Percentiles rank a stretch among this genome's conserved stretches.
Conservation (phyloP, 35 echinoderm and acorn worm species). For the Stichopus chloronotus region DNA sequence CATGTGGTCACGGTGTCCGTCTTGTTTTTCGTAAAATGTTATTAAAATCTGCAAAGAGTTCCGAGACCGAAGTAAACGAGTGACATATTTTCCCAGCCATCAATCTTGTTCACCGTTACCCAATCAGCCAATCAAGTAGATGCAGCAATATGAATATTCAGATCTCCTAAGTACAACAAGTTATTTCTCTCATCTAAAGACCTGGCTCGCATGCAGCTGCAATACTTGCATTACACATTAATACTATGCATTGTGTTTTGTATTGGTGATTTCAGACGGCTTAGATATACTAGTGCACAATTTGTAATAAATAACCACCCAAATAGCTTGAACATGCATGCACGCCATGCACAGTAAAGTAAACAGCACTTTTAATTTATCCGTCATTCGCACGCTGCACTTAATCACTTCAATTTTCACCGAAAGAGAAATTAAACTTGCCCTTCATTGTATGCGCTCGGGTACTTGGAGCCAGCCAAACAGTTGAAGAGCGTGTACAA, state of each 20-base stretch:
- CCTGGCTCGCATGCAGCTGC: constrained; percentile 30
- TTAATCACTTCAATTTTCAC: constrained; percentile 13
- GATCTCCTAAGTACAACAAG: constrained; percentile 19
- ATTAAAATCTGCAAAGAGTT: no score
- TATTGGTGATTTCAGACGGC: constrained; percentile 30
- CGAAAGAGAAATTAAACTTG: constrained; percentile 60
- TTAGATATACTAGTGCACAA: constrained; percentile 49
- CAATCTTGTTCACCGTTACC: constrained; percentile 7
- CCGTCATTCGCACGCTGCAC: constrained; percentile 40
- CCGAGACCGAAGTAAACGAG: background rate
- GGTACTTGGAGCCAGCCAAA: constrained; percentile 3
- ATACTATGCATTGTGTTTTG: constrained; percentile 30
- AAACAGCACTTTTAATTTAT: constrained; percentile 61
- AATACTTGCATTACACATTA: background rate
- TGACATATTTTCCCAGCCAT: constrained; percentile 55
- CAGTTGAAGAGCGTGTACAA: constrained; percentile 25
- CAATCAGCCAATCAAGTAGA: constrained; percentile 52
- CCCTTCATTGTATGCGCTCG: constrained; percentile 17
- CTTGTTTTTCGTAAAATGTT: no score
- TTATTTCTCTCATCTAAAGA: constrained; percentile 40
- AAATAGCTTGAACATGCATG: constrained; percentile 26
- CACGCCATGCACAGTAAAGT: constrained; percentile 48
- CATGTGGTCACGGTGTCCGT: no score
- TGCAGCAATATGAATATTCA: constrained; percentile 46
- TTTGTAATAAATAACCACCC: constrained; percentile 46